phyloP scores from a whole-genome alignment of 2,797 vertebrate species.

The Pteropus rufus region DNA sequence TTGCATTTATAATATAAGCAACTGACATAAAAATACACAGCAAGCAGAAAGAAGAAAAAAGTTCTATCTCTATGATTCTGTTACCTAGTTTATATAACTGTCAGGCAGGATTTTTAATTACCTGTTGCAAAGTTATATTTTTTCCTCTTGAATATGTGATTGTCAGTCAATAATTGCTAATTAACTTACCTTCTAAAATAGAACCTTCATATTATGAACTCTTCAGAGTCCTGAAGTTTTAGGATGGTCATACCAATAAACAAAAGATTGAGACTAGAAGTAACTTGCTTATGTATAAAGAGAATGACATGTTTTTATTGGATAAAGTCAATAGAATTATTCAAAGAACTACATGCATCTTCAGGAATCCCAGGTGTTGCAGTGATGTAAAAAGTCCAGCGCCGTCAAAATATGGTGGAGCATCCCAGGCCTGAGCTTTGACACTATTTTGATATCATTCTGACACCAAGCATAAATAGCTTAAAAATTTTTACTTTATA shows the following conservation, averaged over 20 bases:
- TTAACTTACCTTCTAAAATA: constrained; percentile 29
- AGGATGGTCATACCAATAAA: not conserved
- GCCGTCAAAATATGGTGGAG: not conserved
- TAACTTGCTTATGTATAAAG: not conserved
- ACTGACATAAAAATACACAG: not conserved
- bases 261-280: not conserved
- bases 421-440: not conserved
- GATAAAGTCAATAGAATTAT: not conserved
- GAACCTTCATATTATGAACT: not conserved
- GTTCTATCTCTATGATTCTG: not conserved
- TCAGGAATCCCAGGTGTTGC: not conserved
- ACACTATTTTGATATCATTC: not conserved
- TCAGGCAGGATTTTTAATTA: constrained; percentile 37
- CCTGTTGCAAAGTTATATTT: not conserved
- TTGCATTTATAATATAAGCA: not conserved
- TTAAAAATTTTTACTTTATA: not conserved
- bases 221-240: not conserved
- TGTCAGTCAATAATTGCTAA: not conserved
- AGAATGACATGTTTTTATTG: not conserved
- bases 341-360: not conserved
- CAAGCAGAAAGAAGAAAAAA: not conserved
- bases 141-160: constrained; percentile 8
- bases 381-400: not conserved
- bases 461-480: not conserved
- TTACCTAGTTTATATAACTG: not conserved